Evolutionary conservation across 2,113 vertebrate genomes (phyloP), one percentile per base, ranked within the genome.

Genomic region (Myiozetetes cayanensis): DNA sequence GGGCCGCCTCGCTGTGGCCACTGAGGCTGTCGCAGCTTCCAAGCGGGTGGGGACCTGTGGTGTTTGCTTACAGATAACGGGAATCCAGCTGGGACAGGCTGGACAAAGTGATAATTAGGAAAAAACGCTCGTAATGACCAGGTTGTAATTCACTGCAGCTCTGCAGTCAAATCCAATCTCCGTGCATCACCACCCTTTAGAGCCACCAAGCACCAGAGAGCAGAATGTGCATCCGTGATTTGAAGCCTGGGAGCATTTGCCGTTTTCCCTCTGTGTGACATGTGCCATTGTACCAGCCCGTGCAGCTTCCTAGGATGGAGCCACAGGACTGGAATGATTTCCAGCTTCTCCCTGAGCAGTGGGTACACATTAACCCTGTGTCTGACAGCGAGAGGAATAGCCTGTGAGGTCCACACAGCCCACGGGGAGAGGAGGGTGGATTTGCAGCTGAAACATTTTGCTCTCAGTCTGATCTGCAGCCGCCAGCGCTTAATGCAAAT

Each of bases 41-140:
- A 81, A 3, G 61, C 2, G 2, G 33, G 23, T 31, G 59, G 47
- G 47, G 78, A 81, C 71, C 74, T 53, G 47, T 35, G 70, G 37
- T 22, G 62, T 41, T 72, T 68, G 37, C 62, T 75, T 14, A 52
- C 77, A 53, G 58, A 44, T 5, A 56, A 59, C 8, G 58, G 5
- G 90, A 79, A 79, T 53, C n/a, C 90, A 87, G 71, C 49, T 1
- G 12, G 90, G 85, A 95, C 87, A 91, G 62, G 52, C 62, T 91
- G 93, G 67, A 79, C 81, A 41, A 56, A 82, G 71, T 19, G 35
- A 23, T 53, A 68, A 95, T 76, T 79, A 50, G 67, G 44, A 24
- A 61, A 85, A 90, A 90, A 76, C 41, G 49, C 21, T 89, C 43
- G 53, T 68, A 85, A 91, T 37, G 85, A 96, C 74, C 24, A 90